Percentiles rank a stretch among this genome's conserved stretches.
phyloP scores from a whole-genome alignment of 2,797 vertebrate genomes.

The Halcyon leucocephala region DNA sequence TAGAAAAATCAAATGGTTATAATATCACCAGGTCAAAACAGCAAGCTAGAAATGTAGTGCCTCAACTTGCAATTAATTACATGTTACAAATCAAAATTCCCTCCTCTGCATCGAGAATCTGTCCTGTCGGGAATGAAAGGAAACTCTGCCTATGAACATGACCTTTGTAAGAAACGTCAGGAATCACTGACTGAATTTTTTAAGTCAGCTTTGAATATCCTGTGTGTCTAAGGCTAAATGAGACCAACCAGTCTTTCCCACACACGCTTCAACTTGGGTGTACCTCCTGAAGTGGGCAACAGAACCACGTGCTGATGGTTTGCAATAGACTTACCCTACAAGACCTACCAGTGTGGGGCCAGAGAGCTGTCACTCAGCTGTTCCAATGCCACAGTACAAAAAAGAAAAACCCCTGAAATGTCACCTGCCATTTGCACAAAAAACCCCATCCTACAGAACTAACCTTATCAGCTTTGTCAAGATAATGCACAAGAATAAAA shows the following conservation, averaged over 20 bases:
- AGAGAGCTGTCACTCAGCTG: not conserved
- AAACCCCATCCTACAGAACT: not conserved
- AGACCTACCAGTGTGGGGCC: not conserved
- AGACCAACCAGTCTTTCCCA: not conserved
- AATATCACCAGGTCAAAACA: not conserved
- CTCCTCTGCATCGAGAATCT: not conserved
- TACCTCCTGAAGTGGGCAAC: not conserved
- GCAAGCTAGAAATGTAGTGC: not conserved
- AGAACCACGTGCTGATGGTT: fast-evolving
- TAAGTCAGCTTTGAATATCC: not conserved
- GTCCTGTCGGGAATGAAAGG: not conserved
- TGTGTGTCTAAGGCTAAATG: not conserved
- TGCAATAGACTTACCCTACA: not conserved
- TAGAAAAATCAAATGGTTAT: not conserved
- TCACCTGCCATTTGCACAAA: not conserved
- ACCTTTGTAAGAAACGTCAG: not conserved
- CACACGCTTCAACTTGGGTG: not conserved
- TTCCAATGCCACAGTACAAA: not conserved
- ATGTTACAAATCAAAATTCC: not conserved
- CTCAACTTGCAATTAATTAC: not conserved
- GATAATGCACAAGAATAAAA: not conserved
- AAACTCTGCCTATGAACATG: not conserved
- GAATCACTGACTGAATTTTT: not conserved
- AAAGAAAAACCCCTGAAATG: not conserved
- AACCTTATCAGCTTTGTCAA: not conserved